Base-by-base conservation (phyloP, 2,888 invertebrate genomes). In the Drosophila affinis region DNA sequence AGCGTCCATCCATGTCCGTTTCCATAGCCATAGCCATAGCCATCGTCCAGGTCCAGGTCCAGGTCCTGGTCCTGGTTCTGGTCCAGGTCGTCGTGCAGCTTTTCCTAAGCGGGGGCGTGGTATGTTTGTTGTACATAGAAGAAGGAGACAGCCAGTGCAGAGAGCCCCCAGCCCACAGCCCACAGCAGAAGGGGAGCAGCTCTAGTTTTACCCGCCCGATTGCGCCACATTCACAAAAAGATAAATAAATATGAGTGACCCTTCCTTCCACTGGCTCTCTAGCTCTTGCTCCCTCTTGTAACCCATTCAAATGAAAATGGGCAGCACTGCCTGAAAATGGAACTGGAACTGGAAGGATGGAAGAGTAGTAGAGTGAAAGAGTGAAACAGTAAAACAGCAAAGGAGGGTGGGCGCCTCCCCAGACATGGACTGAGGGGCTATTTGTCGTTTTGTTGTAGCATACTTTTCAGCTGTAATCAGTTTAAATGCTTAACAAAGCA, bases 401-500 rank as follows among this genome's bases (percentile, higher is more conserved):
- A 21, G 5, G n/a, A 14, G 61, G 12, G 14, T 0, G 44, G 12
- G 48, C 7, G 14, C 39, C 39, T n/a, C 2, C 39, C 5, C 39
- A 39, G 39, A 39, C 14, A 44, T 39, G 44, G 49, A 45, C 39
- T 39, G 18, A 27, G 47, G 29, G 64, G 52, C 78, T 69, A 69
- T 55, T 72, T 78, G 77, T 56, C 72, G 69, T 69, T 69, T 69
- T 72, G 62, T 72, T 80, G 75, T 84, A 79, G 79, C 83, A 81
- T 79, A 85, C 82, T 85, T 82, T 85, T 81, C 73, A 81, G 83
- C 82, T 85, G 83, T 85, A 83, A 83, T 83, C 83, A 76, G 85
- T 83, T 83, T 83, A 83, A 83, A 85, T 82, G 85, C 83, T 85
- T 83, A 85, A 81, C 82, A 81, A 81, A 84, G 81, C 81, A 81